Evolutionary conservation across 2,888 invertebrate genomes (phyloP).

Genomic region (Diarsia rubi): DNA sequence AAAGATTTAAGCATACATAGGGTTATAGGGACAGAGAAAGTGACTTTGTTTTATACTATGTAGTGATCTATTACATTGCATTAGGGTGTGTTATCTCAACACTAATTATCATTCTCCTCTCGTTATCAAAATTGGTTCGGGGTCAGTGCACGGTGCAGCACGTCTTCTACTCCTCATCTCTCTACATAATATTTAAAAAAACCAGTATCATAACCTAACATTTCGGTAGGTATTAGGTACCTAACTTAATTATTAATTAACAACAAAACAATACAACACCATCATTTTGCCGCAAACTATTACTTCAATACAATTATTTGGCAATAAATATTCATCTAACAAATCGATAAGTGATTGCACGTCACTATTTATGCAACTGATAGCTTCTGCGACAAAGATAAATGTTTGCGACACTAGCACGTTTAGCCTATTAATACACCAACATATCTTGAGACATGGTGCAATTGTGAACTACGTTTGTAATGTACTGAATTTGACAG

Average conservation of each 20-base stretch:
- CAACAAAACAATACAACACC: not conserved
- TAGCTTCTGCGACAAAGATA: constrained; percentile 70
- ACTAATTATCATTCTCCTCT: too few species aligned
- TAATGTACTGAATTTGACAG: not conserved
- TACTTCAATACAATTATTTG: constrained; percentile 77
- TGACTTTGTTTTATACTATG: too few species aligned
- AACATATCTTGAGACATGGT: not conserved
- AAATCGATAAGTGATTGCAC: constrained; percentile 78
- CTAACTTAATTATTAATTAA: not conserved
- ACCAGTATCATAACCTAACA: not conserved
- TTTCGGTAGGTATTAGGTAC: too few species aligned
- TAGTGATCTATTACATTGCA: too few species aligned
- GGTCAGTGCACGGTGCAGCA: too few species aligned
- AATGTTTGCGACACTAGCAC: constrained; percentile 58
- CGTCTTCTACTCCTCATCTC: too few species aligned
- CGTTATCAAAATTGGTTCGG: too few species aligned
- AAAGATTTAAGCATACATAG: too few species aligned
- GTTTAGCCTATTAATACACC: constrained; percentile 37
- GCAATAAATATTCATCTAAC: constrained; percentile 80
- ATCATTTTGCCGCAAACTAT: constrained; percentile 65
- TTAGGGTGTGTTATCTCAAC: too few species aligned
- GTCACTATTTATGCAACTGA: constrained; percentile 71
- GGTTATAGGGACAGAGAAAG: too few species aligned
- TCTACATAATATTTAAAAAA: not conserved
- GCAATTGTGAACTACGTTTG: not conserved